Conservation (phyloP, 2,797 vertebrate species). For the Trematomus bernacchii region DNA sequence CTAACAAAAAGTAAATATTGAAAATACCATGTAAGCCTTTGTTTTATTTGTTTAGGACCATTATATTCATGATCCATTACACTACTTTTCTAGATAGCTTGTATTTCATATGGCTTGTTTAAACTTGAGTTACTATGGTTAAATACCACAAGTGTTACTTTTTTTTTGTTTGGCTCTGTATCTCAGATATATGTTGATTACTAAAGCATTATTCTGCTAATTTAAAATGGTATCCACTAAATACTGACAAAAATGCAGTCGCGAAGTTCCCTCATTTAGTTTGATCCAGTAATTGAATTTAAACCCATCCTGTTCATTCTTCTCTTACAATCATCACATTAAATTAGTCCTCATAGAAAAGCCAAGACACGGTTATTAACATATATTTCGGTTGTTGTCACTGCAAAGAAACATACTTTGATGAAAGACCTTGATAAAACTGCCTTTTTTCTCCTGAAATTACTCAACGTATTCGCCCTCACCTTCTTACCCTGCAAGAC, state of each 20-base stretch:
- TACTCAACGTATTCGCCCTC: conserved; percentile 44
- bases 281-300: conserved; percentile 42
- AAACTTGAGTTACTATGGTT: not conserved
- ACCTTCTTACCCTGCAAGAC: conserved; percentile 59
- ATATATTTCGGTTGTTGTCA: conserved; percentile 47
- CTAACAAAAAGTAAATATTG: not conserved
- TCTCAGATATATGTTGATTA: conserved; percentile 4
- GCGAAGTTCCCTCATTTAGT: conserved; percentile 25
- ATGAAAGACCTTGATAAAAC: conserved; percentile 84
- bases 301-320: conserved; percentile 3
- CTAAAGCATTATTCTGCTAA: not conserved
- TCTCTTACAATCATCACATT: conserved; percentile 43
- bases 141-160: not conserved
- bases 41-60: not conserved
- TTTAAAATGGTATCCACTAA: conserved; percentile 18
- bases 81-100: not conserved
- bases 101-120: not conserved
- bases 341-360: conserved; percentile 57
- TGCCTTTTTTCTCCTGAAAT: conserved; percentile 65
- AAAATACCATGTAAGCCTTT: not conserved
- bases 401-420: conserved; percentile 78
- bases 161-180: conserved; percentile 18
- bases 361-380: conserved; percentile 41
- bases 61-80: not conserved
- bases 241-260: conserved; percentile 37